Conservation (phyloP, 2,888 invertebrate species). For the Ischnus inquisitorius region DNA sequence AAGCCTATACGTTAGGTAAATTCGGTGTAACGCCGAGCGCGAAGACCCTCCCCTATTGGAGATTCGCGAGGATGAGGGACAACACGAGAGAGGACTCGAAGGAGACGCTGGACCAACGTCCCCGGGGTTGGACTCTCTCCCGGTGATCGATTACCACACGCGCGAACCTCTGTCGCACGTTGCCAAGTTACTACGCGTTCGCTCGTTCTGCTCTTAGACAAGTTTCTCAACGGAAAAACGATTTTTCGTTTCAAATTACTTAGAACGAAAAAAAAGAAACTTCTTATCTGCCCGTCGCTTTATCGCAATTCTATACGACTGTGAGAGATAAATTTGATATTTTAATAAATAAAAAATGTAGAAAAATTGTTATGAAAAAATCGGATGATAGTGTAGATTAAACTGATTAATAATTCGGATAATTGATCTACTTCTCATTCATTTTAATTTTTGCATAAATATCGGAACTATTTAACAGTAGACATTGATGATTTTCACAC, state of each 20-base stretch:
- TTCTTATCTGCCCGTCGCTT: no score
- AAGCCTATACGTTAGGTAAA: conserved; percentile 83
- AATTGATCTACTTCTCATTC: not conserved
- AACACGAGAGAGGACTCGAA: conserved; percentile 66
- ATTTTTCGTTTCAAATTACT: no score
- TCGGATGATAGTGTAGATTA: no score
- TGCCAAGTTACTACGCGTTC: not conserved
- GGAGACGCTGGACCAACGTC: conserved; percentile 73
- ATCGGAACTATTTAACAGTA: not conserved
- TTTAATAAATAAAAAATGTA: no score
- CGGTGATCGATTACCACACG: conserved; percentile 81
- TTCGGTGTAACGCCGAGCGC: conserved; percentile 79
- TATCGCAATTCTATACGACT: no score
- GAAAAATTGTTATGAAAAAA: no score
- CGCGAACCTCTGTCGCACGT: conserved; percentile 66
- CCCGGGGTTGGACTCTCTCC: conserved; percentile 73
- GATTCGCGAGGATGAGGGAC: conserved; percentile 74
- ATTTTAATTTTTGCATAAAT: not conserved
- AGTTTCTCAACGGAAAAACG: not conserved
- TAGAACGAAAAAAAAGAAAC: no score
- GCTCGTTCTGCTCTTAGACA: not conserved
- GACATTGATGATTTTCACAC: conserved; percentile 11
- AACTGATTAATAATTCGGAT: no score
- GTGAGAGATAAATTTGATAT: no score
- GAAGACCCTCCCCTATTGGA: conserved; percentile 50